Evolutionary conservation across 2,113 vertebrate genomes (phyloP).

Genomic region (Corapipo altera): DNA sequence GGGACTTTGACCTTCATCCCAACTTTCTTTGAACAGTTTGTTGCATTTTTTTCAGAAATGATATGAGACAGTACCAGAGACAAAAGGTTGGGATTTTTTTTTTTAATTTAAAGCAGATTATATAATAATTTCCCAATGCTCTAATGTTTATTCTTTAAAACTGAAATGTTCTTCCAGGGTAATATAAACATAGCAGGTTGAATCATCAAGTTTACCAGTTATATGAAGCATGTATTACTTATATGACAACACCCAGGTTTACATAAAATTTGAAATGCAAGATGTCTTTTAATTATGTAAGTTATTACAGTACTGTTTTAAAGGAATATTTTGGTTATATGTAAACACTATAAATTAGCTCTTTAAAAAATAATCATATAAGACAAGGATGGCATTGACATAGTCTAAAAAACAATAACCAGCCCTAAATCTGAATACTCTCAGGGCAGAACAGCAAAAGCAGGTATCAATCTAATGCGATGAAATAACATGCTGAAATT

Average conservation of each 20-base stretch:
- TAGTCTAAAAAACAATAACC: conserved; percentile 62
- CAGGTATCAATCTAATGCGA: conserved; percentile 37
- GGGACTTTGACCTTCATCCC: not conserved
- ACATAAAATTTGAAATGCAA: conserved; percentile 18
- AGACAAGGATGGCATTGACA: conserved; percentile 61
- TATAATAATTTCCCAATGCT: not conserved
- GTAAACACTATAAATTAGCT: conserved; percentile 63
- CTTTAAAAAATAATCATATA: conserved; percentile 73
- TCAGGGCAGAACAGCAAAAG: conserved; percentile 58
- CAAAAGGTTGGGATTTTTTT: not conserved
- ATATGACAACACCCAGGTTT: not conserved
- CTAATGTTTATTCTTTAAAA: conserved; percentile 17
- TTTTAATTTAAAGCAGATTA: conserved; percentile 15
- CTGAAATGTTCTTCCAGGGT: not conserved
- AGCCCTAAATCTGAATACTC: conserved; percentile 54
- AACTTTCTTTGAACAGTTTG: not conserved
- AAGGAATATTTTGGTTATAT: conserved; percentile 63
- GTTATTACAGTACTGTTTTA: conserved; percentile 63
- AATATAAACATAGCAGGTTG: not conserved
- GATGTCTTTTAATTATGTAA: conserved; percentile 19
- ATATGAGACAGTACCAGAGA: not conserved
- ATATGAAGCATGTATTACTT: not conserved
- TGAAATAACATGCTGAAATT: conserved; percentile 51
- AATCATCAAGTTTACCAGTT: not conserved
- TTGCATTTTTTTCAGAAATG: not conserved